Evolutionary conservation across 1,140 invertebrate genomes (phyloP).

Genomic region (Eupristina koningsbergeri): DNA sequence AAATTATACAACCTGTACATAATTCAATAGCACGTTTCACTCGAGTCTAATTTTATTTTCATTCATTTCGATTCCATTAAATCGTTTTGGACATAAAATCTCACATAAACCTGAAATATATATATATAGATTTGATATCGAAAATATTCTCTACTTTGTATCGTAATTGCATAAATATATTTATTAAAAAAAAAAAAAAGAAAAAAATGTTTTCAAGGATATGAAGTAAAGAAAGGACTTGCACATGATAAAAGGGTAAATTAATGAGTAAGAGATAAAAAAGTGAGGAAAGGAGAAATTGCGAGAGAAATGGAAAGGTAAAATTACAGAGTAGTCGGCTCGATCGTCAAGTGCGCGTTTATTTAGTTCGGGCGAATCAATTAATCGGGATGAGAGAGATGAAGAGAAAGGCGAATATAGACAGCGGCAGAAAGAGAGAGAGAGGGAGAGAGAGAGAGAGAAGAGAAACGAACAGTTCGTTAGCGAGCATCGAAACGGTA

Average conservation of each 20-base stretch:
- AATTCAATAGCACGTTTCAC: not conserved
- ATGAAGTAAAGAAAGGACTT: not conserved
- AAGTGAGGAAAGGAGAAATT: not conserved
- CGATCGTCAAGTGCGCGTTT: not conserved
- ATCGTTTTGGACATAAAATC: not conserved
- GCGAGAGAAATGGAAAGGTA: not conserved
- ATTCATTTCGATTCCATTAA: not conserved
- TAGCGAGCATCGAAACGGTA: slow-evolving; percentile 13
- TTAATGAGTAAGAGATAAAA: not conserved
- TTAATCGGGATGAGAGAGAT: slow-evolving; percentile 27
- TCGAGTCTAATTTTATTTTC: not conserved
- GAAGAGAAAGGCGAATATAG: not conserved
- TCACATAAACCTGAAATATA: not conserved
- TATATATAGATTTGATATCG: not conserved
- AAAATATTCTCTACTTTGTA: not conserved
- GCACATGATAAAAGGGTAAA: not conserved
- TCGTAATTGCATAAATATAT: not conserved
- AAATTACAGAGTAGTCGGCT: slow-evolving; percentile 1
- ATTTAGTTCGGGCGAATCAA: slow-evolving; percentile 36
- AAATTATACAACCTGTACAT: not conserved
- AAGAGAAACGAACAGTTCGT: not conserved
- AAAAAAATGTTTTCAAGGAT: not conserved
- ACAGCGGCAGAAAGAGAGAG: not conserved
- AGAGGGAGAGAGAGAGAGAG: not conserved
- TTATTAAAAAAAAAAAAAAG: not conserved